Conservation (phyloP, 2,113 vertebrate species). For the Numenius arquata region DNA sequence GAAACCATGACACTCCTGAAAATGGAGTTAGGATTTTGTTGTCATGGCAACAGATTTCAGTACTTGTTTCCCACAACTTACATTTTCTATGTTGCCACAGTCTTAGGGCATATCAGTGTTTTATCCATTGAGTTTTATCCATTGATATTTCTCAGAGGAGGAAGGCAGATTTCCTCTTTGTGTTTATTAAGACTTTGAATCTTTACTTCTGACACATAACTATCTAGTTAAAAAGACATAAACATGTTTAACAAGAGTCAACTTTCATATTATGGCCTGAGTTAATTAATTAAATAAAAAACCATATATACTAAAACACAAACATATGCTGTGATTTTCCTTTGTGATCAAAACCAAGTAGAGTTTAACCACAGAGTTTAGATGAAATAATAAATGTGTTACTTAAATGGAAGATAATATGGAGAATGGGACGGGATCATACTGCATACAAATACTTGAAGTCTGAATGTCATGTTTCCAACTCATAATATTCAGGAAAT, state of each 20-base stretch:
- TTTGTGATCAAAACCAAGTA: not conserved
- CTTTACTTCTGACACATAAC: not conserved
- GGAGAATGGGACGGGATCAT: not conserved
- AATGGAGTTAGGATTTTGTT: conserved; percentile 53
- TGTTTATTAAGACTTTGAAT: not conserved
- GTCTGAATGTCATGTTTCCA: not conserved
- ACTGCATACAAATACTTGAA: not conserved
- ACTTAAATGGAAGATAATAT: not conserved
- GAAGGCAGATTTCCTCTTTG: not conserved
- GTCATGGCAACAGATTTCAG: conserved; percentile 44
- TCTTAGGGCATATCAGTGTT: conserved; percentile 3
- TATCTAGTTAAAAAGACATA: not conserved
- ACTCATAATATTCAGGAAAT: not conserved
- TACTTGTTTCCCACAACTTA: conserved; percentile 11
- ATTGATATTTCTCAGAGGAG: not conserved
- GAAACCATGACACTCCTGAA: not conserved
- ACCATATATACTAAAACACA: not conserved
- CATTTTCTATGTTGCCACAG: not conserved
- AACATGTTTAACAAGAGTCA: not conserved
- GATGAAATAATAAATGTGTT: not conserved
- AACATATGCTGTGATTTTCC: not conserved
- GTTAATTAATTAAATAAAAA: not conserved
- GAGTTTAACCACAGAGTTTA: not conserved
- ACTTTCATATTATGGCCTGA: not conserved
- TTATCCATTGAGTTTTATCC: not conserved